These are phyloP conservation scores for Drosophila cognata DNA, from an alignment of 2,888 invertebrate genomes.

Conservation along the genomic window DNA sequence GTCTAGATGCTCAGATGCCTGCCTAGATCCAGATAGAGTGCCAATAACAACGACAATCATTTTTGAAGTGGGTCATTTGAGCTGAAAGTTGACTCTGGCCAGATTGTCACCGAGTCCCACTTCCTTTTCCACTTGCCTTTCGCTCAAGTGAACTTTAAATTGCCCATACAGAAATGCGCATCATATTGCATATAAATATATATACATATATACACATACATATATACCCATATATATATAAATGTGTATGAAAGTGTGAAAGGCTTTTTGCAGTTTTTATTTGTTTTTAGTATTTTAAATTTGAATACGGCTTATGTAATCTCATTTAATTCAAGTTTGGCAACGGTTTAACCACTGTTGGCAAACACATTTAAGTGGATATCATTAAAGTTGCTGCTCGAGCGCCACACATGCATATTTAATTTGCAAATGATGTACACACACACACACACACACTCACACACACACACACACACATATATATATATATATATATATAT, in stretches of 20 bases:
- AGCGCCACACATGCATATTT: slow-evolving; percentile 15
- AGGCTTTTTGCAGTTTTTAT: background rate
- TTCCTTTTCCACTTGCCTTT: background rate
- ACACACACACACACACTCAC: background rate
- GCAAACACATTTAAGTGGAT: background rate
- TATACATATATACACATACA: background rate
- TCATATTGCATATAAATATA: background rate
- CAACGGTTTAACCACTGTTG: slow-evolving; percentile 10
- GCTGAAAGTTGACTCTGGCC: slow-evolving; percentile 1
- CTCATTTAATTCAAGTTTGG: background rate
- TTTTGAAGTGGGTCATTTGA: slow-evolving; percentile 55
- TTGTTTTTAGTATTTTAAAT: background rate
- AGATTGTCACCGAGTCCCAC: slow-evolving; percentile 3
- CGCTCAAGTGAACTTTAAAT: slow-evolving; percentile 4
- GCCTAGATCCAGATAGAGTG: background rate
- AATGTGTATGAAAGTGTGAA: background rate
- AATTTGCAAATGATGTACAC: slow-evolving; percentile 9
- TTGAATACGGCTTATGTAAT: background rate
- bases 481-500: background rate
- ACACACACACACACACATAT: background rate
- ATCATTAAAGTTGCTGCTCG: slow-evolving; percentile 3
- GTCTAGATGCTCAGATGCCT: slow-evolving; percentile 26
- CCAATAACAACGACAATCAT: background rate
- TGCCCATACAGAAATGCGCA: background rate
- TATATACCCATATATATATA: background rate